Evolutionary conservation across 2,888 invertebrate species (phyloP), one percentile per base, ranked within the genome.

Genomic region (Caenorhabditis sp.): DNA sequence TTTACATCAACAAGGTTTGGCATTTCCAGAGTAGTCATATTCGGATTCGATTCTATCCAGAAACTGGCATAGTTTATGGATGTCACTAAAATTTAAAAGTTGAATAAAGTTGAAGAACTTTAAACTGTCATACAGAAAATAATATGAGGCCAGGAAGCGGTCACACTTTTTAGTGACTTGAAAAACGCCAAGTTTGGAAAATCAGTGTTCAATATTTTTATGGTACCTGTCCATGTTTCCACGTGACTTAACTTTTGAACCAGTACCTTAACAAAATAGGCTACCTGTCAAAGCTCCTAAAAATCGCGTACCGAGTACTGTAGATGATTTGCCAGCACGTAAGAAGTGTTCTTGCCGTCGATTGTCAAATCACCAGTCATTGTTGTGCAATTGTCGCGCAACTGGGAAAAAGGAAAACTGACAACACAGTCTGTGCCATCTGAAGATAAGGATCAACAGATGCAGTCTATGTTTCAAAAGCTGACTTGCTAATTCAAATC

Each of bases 101-200:
- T 1, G 2, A 26, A 22, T 15, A 1, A 55, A 26, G 24, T n/a
- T 8, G n/a, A 28, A 22, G 22, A 22, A 51, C 18, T 51, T 18
- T n/a, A n/a, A n/a, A n/a, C n/a, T n/a, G n/a, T n/a, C n/a, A n/a
- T n/a, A 53, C 68, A 20, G 8, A 56, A 20, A 37, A 44, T 26
- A 1, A 56, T 56, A 56, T 35, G 13, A 13, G 28, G 6, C 68
- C 68, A 68, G 9, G 18, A 18, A 28, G 20, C 22, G 9, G 2
- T 15, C 8, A 69, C 50, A 47, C 44, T 28, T 50, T 58, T 56
- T 20, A 69, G 18, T 5, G 69, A 58, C 1, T 20, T 9, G 44
- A 69, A 56, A 58, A 69, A 69, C n/a, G 47, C 32, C 15, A 69
- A 58, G 20, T 69, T 58, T 20, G 26, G 44, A 35, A 69, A 69